Evolutionary conservation across 2,113 vertebrate species (phyloP), one percentile per base, ranked within the genome.

Genomic region (Motacilla alba): DNA sequence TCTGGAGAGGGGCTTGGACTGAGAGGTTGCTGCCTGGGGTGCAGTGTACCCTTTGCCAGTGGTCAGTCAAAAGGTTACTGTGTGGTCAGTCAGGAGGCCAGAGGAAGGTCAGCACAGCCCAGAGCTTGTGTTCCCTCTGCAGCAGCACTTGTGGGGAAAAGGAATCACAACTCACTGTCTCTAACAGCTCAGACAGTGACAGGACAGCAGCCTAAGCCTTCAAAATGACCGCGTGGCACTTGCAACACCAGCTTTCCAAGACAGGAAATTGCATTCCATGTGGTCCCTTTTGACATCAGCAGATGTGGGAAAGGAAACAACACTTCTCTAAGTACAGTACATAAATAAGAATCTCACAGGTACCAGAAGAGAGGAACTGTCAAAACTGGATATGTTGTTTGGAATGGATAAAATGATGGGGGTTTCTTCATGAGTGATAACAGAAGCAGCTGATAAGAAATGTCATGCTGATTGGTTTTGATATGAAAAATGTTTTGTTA

Each of bases 81-180:
- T 64, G 46, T 44, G 46, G n/a, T 49, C 77, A 74, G 55, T 49
- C 67, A 46, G 43, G 46, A 77, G 33, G 27, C 18, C 26, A 18
- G 56, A 82, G 78, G 24, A 21, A 47, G 44, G 41, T 72, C 22
- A 30, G 58, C 3, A 2, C 76, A 35, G 41, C 52, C 41, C 53
- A 28, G 66, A 75, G 39, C 35, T 91, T 56, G 68, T 70, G 59
- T 63, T 64, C 79, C 7, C 26, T 59, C 64, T 55, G 73, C 62
- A 82, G 41, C 60, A 67, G 52, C 66, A 46, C 19, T 4, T 3
- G 1, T 12, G 49, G 26, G 35, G 52, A 44, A 43, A 35, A 47
- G 59, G 53, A 60, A 20, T 58, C 0, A 2, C 78, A 67, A 1
- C 0, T 4, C 0, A 0, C 33, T 83, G 1, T 76, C 46, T 62